Conservation (phyloP, 2,113 vertebrate genomes). For the Platichthys stellatus region DNA sequence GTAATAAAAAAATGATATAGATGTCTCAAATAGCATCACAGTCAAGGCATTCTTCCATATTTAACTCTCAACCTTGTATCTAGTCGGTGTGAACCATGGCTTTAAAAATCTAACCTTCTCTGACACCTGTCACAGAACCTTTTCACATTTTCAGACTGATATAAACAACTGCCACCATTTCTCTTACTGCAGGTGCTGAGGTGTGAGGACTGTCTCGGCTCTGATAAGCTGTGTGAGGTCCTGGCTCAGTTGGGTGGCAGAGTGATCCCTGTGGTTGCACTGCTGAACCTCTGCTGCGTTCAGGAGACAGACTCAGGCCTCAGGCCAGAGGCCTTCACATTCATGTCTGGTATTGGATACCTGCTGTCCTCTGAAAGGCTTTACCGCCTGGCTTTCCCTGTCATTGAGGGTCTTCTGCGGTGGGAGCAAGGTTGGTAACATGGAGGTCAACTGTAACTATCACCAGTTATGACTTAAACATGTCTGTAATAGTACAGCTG, state of each 20-base stretch:
- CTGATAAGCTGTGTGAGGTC: constrained; percentile 83
- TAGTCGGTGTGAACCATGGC: background rate
- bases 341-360: constrained; percentile 83
- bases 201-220: constrained; percentile 84
- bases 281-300: constrained; percentile 64
- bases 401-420: constrained; percentile 73
- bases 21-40: background rate
- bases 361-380: constrained; percentile 81
- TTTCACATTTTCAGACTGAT: background rate
- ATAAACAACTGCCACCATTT: background rate
- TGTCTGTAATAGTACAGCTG: background rate
- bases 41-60: background rate
- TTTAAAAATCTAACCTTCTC: background rate
- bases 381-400: constrained; percentile 84
- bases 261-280: constrained; percentile 82
- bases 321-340: constrained; percentile 65
- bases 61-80: too few species aligned
- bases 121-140: background rate
- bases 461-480: background rate
- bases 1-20: background rate
- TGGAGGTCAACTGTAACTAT: background rate
- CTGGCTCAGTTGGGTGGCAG: constrained; percentile 82
- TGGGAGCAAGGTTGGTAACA: constrained; percentile 77
- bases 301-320: constrained; percentile 11
- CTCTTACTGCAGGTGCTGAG: constrained; percentile 73